These are phyloP conservation scores for Achroia grisella DNA, from an alignment of 1,140 invertebrate species.

Conservation along the genomic window DNA sequence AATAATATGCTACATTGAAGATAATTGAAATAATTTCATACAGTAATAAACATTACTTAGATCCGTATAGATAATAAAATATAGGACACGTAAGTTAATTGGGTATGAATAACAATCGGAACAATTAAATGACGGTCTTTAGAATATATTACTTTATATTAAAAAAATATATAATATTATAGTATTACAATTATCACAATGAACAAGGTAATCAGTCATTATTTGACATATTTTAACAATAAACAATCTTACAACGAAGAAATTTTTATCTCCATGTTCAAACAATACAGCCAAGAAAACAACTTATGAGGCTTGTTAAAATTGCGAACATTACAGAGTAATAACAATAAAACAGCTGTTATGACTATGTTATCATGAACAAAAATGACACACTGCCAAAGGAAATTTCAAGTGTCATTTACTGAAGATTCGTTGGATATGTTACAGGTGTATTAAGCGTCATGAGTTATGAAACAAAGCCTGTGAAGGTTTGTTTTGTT, in stretches of 20 bases:
- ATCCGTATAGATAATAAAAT: no score
- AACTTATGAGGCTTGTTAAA: background rate
- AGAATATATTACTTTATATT: no score
- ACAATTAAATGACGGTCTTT: no score
- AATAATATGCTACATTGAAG: no score
- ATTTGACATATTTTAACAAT: background rate
- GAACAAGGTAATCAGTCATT: no score
- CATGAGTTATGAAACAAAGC: conserved; percentile 25
- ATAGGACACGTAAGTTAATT: no score
- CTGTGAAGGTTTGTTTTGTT: conserved; percentile 28
- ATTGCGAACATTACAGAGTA: background rate
- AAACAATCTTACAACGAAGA: conserved; percentile 1
- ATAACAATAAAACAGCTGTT: conserved; percentile 2
- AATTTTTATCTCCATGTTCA: background rate
- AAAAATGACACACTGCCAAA: background rate
- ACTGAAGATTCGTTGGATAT: background rate
- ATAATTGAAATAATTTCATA: no score
- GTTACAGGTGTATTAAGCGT: conserved; percentile 17
- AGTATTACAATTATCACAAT: no score
- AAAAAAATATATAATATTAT: no score
- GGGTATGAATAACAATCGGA: no score
- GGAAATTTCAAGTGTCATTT: background rate
- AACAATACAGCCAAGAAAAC: background rate
- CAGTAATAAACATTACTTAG: no score
- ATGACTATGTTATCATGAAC: conserved; percentile 1